These are phyloP conservation scores for Spialia ferax DNA, from an alignment of 2,888 invertebrate genomes.

Conservation along the genomic window DNA sequence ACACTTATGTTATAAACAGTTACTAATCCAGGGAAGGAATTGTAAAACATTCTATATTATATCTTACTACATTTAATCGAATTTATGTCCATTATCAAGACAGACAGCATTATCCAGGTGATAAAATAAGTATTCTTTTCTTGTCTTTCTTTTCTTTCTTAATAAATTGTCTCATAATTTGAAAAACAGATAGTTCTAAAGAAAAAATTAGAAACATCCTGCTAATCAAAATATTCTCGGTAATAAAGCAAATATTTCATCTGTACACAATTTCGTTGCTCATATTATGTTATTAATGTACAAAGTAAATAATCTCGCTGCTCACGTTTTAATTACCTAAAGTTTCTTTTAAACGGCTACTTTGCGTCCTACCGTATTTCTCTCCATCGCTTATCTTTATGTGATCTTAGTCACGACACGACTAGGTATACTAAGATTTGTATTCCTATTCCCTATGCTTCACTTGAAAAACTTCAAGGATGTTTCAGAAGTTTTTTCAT, in stretches of 20 bases:
- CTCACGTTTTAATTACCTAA: conserved; percentile 70
- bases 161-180: no score
- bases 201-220: not conserved
- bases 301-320: conserved; percentile 39
- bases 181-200: not conserved
- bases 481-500: no score
- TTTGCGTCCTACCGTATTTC: conserved; percentile 44
- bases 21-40: no score
- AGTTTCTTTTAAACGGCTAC: conserved; percentile 69
- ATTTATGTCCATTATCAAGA: no score
- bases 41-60: no score
- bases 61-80: no score
- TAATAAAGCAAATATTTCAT: conserved; percentile 14
- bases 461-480: no score
- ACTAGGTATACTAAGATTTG: conserved; percentile 43
- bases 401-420: conserved; percentile 53
- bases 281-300: conserved; percentile 13
- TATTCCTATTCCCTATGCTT: not conserved
- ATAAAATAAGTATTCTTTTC: no score
- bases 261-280: not conserved
- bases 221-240: not conserved
- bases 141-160: no score
- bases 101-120: no score
- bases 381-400: conserved; percentile 63
- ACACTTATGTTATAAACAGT: no score